Percentiles rank a stretch among this genome's conserved stretches.
These are phyloP conservation scores for Epinephelus fuscoguttatus DNA, from an alignment of 2,113 vertebrate genomes.

Conservation along the genomic window DNA sequence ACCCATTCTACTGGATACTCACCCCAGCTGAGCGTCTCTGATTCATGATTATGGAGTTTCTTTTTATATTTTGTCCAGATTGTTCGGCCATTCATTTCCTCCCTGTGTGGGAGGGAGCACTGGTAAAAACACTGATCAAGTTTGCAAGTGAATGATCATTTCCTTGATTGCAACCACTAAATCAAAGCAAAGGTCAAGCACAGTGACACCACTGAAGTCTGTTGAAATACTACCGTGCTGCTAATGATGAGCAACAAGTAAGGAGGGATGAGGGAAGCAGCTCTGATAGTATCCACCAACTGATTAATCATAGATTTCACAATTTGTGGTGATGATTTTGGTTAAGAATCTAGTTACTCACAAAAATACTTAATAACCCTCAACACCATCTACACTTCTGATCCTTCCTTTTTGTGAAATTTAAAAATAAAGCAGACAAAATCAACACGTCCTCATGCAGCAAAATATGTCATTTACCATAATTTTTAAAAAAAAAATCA, in stretches of 20 bases:
- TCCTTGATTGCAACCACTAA: constrained; percentile 67
- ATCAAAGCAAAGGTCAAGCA: constrained; percentile 49
- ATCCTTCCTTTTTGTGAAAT: not conserved
- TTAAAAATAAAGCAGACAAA: too few species aligned
- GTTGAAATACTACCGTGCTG: constrained; percentile 20
- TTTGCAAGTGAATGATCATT: constrained; percentile 70
- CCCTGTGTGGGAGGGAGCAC: constrained; percentile 65
- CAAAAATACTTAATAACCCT: not conserved
- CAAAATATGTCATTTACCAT: too few species aligned
- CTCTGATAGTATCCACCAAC: not conserved
- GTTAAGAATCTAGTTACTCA: constrained; percentile 42
- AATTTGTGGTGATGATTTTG: constrained; percentile 59
- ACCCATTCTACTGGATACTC: constrained; percentile 21
- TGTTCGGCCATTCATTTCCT: constrained; percentile 43
- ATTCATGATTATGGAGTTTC: constrained; percentile 23
- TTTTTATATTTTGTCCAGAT: constrained; percentile 27
- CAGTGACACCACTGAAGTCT: constrained; percentile 13
- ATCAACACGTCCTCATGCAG: too few species aligned
- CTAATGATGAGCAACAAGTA: not conserved
- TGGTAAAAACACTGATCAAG: constrained; percentile 64
- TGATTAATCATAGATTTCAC: constrained; percentile 61
- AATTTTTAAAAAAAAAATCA: too few species aligned
- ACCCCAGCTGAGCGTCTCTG: constrained; percentile 8
- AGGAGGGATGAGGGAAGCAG: not conserved
- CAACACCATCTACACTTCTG: not conserved